These are phyloP conservation scores for Dicerorhinus sumatrensis DNA, from an alignment of 2,113 vertebrate species.

Conservation along the genomic window DNA sequence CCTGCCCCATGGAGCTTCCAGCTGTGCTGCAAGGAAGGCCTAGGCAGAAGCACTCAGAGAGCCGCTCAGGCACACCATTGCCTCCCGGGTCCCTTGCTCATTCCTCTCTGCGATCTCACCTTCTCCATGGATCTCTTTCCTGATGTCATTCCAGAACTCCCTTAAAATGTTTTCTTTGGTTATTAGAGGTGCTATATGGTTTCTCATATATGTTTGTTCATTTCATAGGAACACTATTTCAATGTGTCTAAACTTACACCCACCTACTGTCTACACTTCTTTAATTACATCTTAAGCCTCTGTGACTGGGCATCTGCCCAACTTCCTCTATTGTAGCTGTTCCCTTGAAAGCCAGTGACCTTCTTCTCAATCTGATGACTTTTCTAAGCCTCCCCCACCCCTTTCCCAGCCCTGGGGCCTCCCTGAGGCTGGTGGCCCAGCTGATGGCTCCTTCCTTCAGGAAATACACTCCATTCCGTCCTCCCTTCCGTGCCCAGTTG, in stretches of 20 bases:
- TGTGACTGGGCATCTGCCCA: neutral
- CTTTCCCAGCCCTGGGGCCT: neutral
- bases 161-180: neutral
- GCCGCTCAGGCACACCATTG: rapidly evolving
- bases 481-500: neutral
- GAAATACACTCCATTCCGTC: neutral
- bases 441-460: neutral
- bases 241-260: neutral
- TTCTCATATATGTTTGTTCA: neutral
- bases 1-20: rapidly evolving
- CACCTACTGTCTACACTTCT: neutral
- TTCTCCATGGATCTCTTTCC: neutral
- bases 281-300: neutral
- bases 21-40: neutral
- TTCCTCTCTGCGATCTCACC: neutral
- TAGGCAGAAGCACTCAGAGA: neutral
- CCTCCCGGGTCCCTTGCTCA: rapidly evolving
- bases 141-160: neutral
- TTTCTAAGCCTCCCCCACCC: neutral
- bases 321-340: neutral
- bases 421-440: neutral
- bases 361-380: neutral
- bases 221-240: neutral
- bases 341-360: neutral
- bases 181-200: neutral